These are phyloP conservation scores for Ptilodon capucinus DNA, from an alignment of 2,888 invertebrate genomes.

Conservation along the genomic window DNA sequence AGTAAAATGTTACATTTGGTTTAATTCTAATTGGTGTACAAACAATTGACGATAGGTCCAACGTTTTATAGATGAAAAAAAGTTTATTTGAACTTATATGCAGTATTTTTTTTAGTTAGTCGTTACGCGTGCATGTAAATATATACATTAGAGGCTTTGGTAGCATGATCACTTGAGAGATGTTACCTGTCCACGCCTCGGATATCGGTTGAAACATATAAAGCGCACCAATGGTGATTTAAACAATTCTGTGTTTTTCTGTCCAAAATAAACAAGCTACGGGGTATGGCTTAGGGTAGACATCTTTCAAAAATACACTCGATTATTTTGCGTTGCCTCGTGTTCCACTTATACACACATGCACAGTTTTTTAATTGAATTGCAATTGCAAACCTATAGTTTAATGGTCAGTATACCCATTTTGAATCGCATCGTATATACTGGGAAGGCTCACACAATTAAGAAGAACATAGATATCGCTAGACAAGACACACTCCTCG, in stretches of 20 bases:
- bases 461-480: too few relatives aligned
- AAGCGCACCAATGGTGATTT: constrained; percentile 8
- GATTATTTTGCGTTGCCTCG: constrained; percentile 40
- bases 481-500: too few relatives aligned
- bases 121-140: constrained; percentile 57
- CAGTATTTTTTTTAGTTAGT: background rate
- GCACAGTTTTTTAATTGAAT: constrained; percentile 16
- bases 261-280: constrained; percentile 67
- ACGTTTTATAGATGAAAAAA: background rate
- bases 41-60: background rate
- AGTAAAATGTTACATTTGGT: background rate
- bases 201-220: constrained; percentile 45
- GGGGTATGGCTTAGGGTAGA: constrained; percentile 71
- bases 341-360: constrained; percentile 23
- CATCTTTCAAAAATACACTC: constrained; percentile 70
- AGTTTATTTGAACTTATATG: background rate
- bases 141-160: constrained; percentile 43
- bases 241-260: constrained; percentile 37
- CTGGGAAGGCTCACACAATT: too few relatives aligned
- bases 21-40: background rate
- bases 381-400: too few relatives aligned
- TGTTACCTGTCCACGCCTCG: constrained; percentile 74
- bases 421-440: too few relatives aligned
- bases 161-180: constrained; percentile 76
- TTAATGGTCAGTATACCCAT: too few relatives aligned